phyloP scores from a whole-genome alignment of 2,888 invertebrate genomes.

The Furcula furcula region DNA sequence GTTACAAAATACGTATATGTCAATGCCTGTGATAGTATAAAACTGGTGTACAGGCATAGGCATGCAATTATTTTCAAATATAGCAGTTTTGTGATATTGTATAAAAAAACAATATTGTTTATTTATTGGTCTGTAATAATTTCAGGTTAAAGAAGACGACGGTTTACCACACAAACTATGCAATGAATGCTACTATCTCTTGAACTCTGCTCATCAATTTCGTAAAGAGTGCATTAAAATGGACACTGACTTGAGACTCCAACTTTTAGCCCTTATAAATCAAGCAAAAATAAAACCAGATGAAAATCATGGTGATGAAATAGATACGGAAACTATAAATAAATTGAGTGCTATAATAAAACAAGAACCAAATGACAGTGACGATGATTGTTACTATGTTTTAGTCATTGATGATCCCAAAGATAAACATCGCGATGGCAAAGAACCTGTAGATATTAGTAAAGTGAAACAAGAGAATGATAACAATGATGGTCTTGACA shows the following conservation, averaged over 20 bases:
- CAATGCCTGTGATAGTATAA: no score
- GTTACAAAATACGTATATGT: no score
- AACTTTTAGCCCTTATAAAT: constrained; percentile 47
- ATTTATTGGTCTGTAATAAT: no score
- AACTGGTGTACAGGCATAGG: no score
- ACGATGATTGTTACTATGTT: constrained; percentile 75
- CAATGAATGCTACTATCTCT: constrained; percentile 51
- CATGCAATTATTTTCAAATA: no score
- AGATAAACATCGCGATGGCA: constrained; percentile 33
- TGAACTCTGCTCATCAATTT: constrained; percentile 68
- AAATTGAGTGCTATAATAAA: constrained; percentile 67
- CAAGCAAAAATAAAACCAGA: constrained; percentile 34
- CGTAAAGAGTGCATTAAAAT: constrained; percentile 70
- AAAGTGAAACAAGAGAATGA: neutral
- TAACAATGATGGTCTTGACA: neutral
- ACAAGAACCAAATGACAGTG: constrained; percentile 63
- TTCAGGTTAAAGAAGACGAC: constrained; percentile 67
- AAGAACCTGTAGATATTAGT: neutral
- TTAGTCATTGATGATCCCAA: constrained; percentile 69
- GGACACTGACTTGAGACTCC: constrained; percentile 63
- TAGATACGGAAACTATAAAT: constrained; percentile 60
- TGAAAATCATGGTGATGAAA: constrained; percentile 39
- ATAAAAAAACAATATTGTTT: no score
- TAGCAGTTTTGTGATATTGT: no score
- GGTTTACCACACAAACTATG: constrained; percentile 72